Conservation (phyloP, 2,888 invertebrate genomes). For the Suillia variegata region DNA sequence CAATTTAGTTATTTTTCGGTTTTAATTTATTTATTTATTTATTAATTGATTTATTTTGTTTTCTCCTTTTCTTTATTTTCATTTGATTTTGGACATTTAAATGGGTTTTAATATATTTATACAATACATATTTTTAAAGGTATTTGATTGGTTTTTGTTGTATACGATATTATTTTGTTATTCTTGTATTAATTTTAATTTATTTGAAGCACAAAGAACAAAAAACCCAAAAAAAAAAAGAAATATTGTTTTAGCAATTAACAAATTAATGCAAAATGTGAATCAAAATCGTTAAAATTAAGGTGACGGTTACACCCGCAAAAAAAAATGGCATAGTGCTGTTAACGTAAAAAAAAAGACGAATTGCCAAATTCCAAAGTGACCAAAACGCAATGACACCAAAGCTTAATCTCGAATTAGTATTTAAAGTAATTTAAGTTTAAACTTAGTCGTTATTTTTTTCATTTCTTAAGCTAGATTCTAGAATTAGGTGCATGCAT, state of each 20-base stretch:
- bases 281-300: conserved; percentile 22
- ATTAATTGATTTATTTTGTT: conserved; percentile 10
- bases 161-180: background rate
- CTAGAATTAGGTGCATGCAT: conserved; percentile 1
- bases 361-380: conserved; percentile 2
- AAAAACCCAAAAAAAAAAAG: conserved; percentile 15
- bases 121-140: conserved; percentile 11
- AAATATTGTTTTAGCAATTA: too few species aligned
- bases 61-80: conserved; percentile 16
- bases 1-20: conserved; percentile 12
- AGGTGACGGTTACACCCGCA: conserved; percentile 27
- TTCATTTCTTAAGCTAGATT: background rate
- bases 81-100: conserved; percentile 9
- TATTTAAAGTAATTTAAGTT: conserved; percentile 24
- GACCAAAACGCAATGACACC: conserved; percentile 15
- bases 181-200: conserved; percentile 18
- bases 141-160: conserved; percentile 21
- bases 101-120: conserved; percentile 16
- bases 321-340: background rate
- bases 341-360: conserved; percentile 2
- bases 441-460: conserved; percentile 2
- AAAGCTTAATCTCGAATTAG: conserved; percentile 44
- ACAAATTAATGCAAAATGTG: too few species aligned
- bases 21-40: conserved; percentile 17
- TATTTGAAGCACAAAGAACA: conserved; percentile 21